Evolutionary conservation across 2,888 invertebrate genomes (phyloP).

Genomic region (Chorisops tibialis): DNA sequence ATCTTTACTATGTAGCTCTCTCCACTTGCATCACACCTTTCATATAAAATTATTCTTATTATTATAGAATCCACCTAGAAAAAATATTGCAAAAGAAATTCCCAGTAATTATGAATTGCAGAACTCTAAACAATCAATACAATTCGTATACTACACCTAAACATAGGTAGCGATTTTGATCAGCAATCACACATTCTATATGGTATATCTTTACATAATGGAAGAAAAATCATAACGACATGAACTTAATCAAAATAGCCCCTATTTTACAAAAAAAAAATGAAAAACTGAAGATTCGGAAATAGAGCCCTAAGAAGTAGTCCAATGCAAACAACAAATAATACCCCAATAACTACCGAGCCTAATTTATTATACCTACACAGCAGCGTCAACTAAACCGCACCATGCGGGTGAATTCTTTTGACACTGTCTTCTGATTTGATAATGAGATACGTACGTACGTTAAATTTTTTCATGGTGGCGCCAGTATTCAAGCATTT

Average conservation of each 20-base stretch:
- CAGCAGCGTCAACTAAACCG: constrained; percentile 28
- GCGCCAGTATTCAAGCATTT: too few relatives aligned
- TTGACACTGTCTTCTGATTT: constrained; percentile 55
- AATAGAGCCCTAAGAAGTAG: background rate
- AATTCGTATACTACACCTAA: constrained; percentile 16
- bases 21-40: too few relatives aligned
- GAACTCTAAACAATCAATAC: background rate
- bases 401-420: constrained; percentile 50
- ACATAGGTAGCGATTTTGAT: too few relatives aligned
- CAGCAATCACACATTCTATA: too few relatives aligned
- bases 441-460: constrained; percentile 28
- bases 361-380: constrained; percentile 30
- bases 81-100: background rate
- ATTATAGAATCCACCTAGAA: too few relatives aligned
- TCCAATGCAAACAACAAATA: too few relatives aligned
- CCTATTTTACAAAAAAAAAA: background rate
- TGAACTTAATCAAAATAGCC: background rate
- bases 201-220: background rate
- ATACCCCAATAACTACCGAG: constrained; percentile 22
- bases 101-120: too few relatives aligned
- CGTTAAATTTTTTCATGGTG: too few relatives aligned
- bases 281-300: background rate
- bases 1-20: background rate
- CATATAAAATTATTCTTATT: too few relatives aligned
- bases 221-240: background rate